phyloP scores from a whole-genome alignment of 2,113 vertebrate genomes.

The human region DNA sequence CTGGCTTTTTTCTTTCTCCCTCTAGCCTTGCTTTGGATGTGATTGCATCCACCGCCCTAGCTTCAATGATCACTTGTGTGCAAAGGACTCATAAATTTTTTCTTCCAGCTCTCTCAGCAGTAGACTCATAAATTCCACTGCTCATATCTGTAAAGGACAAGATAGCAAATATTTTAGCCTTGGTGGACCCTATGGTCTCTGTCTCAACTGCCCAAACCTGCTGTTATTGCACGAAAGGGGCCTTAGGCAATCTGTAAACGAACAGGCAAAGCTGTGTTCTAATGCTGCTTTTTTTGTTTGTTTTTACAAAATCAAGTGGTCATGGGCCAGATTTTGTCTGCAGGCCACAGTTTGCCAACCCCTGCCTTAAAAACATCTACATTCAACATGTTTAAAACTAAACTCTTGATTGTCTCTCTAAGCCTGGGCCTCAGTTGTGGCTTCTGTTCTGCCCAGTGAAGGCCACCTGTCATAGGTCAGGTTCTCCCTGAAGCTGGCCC shows the following conservation, averaged over 20 bases:
- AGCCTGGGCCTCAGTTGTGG: not conserved
- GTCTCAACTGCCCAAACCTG: not conserved
- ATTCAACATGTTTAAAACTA: not conserved
- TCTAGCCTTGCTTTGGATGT: not conserved
- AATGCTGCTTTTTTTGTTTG: not conserved
- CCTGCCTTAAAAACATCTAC: not conserved
- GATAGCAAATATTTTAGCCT: not conserved
- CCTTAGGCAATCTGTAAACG: not conserved
- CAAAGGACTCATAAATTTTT: not conserved
- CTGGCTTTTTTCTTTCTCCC: not conserved
- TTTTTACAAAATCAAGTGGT: not conserved
- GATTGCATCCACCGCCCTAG: not conserved
- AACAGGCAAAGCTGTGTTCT: not conserved
- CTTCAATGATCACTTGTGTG: not conserved
- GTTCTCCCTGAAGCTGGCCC: not conserved
- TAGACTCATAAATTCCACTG: not conserved
- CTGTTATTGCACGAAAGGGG: not conserved
- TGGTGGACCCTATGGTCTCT: accelerated
- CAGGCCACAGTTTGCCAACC: not conserved
- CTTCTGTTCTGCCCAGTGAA: not conserved
- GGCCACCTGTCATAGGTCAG: not conserved
- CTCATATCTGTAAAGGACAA: not conserved
- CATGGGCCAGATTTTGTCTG: not conserved
- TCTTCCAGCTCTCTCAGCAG: not conserved
- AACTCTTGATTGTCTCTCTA: not conserved